phyloP scores from a whole-genome alignment of 2,797 vertebrate genomes.

The Thamnophis elegans region DNA sequence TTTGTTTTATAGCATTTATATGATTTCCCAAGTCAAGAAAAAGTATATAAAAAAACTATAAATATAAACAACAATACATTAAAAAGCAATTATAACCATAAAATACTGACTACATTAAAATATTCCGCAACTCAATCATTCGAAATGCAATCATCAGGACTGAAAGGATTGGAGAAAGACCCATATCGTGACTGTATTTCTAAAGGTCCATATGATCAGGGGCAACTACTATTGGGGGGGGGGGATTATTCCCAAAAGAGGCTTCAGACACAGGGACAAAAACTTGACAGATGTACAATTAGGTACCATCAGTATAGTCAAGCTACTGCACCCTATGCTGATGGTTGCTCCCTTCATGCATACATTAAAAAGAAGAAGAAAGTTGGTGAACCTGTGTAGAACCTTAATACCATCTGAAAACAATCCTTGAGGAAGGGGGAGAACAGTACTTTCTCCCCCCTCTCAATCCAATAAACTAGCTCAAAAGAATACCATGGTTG shows the following conservation, averaged over 20 bases:
- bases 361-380: background rate
- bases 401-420: background rate
- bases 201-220: background rate
- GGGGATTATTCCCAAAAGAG: background rate
- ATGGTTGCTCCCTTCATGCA: background rate
- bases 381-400: background rate
- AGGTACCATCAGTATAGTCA: background rate
- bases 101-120: background rate
- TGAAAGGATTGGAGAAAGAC: background rate
- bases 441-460: background rate
- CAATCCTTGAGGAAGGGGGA: background rate
- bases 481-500: background rate
- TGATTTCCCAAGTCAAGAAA: background rate
- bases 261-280: background rate
- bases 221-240: background rate
- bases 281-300: background rate
- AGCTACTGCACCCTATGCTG: background rate
- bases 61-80: background rate
- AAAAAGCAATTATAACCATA: background rate
- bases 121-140: background rate
- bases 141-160: background rate
- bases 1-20: background rate
- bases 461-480: background rate
- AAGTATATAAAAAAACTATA: background rate
- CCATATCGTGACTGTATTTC: background rate